These are phyloP conservation scores for Lindbergichthys nudifrons DNA, from an alignment of 2,797 vertebrate species.

Conservation along the genomic window DNA sequence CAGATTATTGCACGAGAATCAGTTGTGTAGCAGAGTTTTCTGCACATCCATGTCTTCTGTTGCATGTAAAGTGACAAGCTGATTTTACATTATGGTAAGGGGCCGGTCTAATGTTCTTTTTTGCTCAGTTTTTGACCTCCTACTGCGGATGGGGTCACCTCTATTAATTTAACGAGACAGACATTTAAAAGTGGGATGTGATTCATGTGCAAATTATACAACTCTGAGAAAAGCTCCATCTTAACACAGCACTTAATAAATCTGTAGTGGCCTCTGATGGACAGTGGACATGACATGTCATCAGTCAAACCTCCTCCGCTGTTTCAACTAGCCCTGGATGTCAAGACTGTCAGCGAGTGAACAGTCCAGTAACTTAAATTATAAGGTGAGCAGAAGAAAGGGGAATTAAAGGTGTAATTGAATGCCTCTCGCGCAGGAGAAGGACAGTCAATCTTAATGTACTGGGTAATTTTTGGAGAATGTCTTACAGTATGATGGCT, in stretches of 20 bases:
- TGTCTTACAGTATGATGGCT: constrained; percentile 19
- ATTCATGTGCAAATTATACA: constrained; percentile 11
- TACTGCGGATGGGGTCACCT: too few species aligned
- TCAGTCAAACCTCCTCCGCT: constrained; percentile 24
- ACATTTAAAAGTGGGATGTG: too few species aligned
- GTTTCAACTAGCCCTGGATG: background rate
- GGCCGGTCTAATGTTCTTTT: too few species aligned
- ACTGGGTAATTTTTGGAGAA: constrained; percentile 37
- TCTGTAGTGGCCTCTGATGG: constrained; percentile 11
- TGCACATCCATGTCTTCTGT: too few species aligned
- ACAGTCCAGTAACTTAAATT: constrained; percentile 18
- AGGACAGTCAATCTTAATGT: constrained; percentile 23
- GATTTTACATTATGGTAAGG: too few species aligned
- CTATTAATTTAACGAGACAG: too few species aligned
- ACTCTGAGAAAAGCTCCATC: background rate
- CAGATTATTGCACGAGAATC: too few species aligned
- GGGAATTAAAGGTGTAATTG: constrained; percentile 23
- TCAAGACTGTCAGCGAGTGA: constrained; percentile 4
- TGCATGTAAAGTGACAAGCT: too few species aligned
- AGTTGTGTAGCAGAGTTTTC: too few species aligned
- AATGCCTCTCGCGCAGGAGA: background rate
- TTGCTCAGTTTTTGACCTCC: too few species aligned
- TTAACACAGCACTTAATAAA: background rate
- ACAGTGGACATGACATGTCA: constrained; percentile 17
- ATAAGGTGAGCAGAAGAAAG: constrained; percentile 10